Percentiles rank a stretch among this genome's conserved stretches.
Evolutionary conservation across 2,113 vertebrate genomes (phyloP).

Genomic region (Elachura formosa): DNA sequence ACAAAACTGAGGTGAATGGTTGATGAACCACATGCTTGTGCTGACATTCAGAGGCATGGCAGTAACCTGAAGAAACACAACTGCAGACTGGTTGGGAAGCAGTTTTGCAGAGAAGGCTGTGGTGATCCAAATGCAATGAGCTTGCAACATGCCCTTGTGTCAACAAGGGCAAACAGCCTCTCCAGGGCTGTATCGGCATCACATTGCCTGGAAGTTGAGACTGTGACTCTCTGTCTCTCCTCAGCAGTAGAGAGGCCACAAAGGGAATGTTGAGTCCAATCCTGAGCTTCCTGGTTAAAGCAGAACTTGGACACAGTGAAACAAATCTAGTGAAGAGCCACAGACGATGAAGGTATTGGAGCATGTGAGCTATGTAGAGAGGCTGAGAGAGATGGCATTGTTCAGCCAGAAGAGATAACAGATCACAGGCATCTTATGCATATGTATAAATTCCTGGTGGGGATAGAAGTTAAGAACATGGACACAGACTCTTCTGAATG

Average conservation of each 20-base stretch:
- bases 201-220: neutral
- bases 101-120: neutral
- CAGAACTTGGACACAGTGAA: neutral
- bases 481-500: neutral
- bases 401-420: neutral
- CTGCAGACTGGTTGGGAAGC: neutral
- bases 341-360: neutral
- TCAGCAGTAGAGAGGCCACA: neutral
- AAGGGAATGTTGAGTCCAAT: neutral
- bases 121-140: accelerated
- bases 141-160: neutral
- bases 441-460: neutral
- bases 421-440: accelerated
- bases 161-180: neutral
- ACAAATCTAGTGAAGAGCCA: neutral
- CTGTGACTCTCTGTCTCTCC: neutral
- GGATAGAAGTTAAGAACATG: neutral
- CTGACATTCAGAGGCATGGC: neutral
- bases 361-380: neutral
- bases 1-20: neutral
- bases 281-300: neutral
- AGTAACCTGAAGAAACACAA: neutral
- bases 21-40: neutral
- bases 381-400: neutral
- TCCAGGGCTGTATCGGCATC: neutral